Percentiles rank a stretch among this genome's conserved stretches.
These are phyloP conservation scores for Eristalinus sepulchralis DNA, from an alignment of 2,888 invertebrate genomes.

Conservation along the genomic window DNA sequence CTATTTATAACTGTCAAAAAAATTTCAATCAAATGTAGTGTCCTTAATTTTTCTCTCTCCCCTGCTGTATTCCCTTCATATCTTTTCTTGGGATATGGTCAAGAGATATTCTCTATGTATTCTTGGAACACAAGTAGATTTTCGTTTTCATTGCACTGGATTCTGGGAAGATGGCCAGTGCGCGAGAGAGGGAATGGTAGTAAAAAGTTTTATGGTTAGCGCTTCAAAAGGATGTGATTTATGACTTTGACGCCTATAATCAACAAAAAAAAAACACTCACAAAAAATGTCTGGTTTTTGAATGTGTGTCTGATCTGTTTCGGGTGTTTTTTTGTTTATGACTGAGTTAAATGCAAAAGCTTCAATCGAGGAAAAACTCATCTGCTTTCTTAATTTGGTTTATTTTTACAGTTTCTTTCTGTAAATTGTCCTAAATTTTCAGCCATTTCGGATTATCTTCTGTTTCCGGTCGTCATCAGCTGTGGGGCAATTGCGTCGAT, in stretches of 20 bases:
- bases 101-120: background rate
- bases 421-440: background rate
- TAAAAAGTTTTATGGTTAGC: background rate
- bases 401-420: background rate
- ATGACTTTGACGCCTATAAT: conserved; percentile 5
- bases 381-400: background rate
- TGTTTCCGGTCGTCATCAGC: background rate
- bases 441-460: background rate
- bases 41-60: background rate
- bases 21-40: background rate
- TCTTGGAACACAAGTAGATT: background rate
- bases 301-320: background rate
- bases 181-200: background rate
- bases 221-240: conserved; percentile 3
- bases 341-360: background rate
- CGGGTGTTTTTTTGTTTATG: background rate
- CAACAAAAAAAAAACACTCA: background rate
- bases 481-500: background rate
- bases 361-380: background rate
- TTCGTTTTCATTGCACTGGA: background rate
- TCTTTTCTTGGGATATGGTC: background rate
- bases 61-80: background rate
- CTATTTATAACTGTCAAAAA: background rate
- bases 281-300: background rate
- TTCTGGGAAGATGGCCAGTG: background rate